Evolutionary conservation across 2,797 vertebrate genomes (phyloP).

Genomic region (Danio albolineatus): DNA sequence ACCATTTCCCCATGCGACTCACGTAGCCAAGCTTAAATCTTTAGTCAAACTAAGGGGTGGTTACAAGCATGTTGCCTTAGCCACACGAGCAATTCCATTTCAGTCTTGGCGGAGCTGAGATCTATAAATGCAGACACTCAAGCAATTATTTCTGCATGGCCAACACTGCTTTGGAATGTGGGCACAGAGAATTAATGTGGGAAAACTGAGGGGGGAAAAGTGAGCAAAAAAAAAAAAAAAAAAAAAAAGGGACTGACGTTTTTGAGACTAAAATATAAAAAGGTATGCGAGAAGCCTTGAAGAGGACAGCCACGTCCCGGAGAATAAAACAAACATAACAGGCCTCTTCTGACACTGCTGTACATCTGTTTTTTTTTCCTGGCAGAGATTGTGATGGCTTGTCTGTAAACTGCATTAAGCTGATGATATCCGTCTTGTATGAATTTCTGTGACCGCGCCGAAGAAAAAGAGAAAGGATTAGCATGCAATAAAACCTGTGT

Average conservation of each 20-base stretch:
- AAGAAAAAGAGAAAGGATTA: slow-evolving; percentile 74
- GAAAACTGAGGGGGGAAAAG: slow-evolving; percentile 19
- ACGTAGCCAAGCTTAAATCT: slow-evolving; percentile 92
- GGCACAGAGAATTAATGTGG: slow-evolving; percentile 42
- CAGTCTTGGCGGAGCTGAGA: slow-evolving; percentile 29
- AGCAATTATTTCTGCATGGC: slow-evolving; percentile 54
- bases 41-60: slow-evolving; percentile 89
- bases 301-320: not conserved
- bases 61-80: slow-evolving; percentile 81
- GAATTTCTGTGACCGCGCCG: slow-evolving; percentile 73
- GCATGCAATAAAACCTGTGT: slow-evolving; percentile 76
- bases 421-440: slow-evolving; percentile 72
- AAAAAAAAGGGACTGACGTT: slow-evolving; percentile 16
- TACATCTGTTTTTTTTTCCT: slow-evolving; percentile 57
- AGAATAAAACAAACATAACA: slow-evolving; percentile 19
- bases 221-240: not conserved
- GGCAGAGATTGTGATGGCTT: slow-evolving; percentile 66
- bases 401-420: slow-evolving; percentile 75
- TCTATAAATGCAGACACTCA: slow-evolving; percentile 39
- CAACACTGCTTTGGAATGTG: slow-evolving; percentile 40
- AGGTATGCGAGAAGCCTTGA: not conserved
- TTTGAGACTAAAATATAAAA: not conserved
- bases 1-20: slow-evolving; percentile 83
- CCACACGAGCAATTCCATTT: slow-evolving; percentile 50
- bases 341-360: slow-evolving; percentile 41